Conservation (phyloP, 2,888 invertebrate species). For the Boloria selene region DNA sequence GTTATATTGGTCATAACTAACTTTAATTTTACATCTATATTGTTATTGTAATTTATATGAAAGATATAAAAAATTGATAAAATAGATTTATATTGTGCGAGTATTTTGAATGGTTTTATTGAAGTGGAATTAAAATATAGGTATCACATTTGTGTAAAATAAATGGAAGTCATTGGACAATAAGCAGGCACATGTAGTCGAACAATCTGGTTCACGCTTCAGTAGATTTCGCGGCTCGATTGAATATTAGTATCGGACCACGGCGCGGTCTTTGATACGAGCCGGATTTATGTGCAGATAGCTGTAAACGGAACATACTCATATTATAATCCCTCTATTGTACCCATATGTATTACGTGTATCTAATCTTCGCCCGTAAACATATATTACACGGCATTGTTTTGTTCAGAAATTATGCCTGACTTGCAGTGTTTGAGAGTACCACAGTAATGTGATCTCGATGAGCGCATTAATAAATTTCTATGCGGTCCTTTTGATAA, state of each 20-base stretch:
- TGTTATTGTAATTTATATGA: too few relatives aligned
- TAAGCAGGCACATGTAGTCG: conserved; percentile 26
- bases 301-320: conserved; percentile 16
- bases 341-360: conserved; percentile 13
- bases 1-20: too few relatives aligned
- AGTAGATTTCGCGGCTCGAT: conserved; percentile 25
- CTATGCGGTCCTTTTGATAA: conserved; percentile 26
- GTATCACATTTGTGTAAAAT: background rate
- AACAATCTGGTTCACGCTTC: conserved; percentile 30
- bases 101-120: too few relatives aligned
- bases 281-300: conserved; percentile 26
- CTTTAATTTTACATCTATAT: too few relatives aligned
- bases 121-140: too few relatives aligned
- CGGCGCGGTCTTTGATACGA: conserved; percentile 21
- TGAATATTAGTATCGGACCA: conserved; percentile 24
- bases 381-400: conserved; percentile 1
- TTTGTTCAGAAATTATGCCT: conserved; percentile 8
- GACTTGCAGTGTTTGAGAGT: conserved; percentile 19
- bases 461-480: conserved; percentile 29
- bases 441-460: conserved; percentile 23
- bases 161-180: conserved; percentile 5
- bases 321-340: conserved; percentile 16
- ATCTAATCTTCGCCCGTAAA: conserved; percentile 11
- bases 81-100: too few relatives aligned
- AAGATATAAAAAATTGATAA: too few relatives aligned